phyloP scores from a whole-genome alignment of 2,888 invertebrate species.

The Lordiphosa andalusiaca region DNA sequence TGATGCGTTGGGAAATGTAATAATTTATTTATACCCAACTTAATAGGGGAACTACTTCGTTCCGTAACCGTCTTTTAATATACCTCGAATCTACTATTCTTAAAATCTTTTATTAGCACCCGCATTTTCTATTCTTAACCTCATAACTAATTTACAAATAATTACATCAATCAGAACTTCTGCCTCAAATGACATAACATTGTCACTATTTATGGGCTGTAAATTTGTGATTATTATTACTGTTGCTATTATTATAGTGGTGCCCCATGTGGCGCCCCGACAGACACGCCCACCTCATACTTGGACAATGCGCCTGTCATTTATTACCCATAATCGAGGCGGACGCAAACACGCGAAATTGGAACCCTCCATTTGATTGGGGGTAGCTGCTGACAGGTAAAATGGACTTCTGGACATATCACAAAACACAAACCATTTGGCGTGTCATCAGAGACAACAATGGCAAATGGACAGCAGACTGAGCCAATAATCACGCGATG shows the following conservation, averaged over 20 bases:
- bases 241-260: not conserved
- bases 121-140: slow-evolving; percentile 2
- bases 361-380: slow-evolving; percentile 22
- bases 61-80: too few species aligned
- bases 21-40: too few species aligned
- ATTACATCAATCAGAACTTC: slow-evolving; percentile 24
- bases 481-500: slow-evolving; percentile 44
- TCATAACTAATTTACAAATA: slow-evolving; percentile 35
- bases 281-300: slow-evolving; percentile 23
- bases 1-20: too few species aligned
- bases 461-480: slow-evolving; percentile 14
- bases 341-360: slow-evolving; percentile 11
- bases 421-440: slow-evolving; percentile 48
- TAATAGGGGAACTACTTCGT: too few species aligned
- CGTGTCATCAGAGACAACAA: slow-evolving; percentile 60
- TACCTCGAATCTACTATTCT: too few species aligned
- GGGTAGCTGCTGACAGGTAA: slow-evolving; percentile 47
- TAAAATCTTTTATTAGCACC: too few species aligned
- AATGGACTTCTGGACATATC: slow-evolving; percentile 22
- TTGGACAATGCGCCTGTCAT: slow-evolving; percentile 29
- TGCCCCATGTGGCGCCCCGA: slow-evolving; percentile 1
- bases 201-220: slow-evolving; percentile 36
- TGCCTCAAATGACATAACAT: slow-evolving; percentile 27
- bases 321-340: slow-evolving; percentile 6
- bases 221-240: slow-evolving; percentile 41